phyloP scores from a whole-genome alignment of 2,888 invertebrate species.

The Galerucella pusilla region DNA sequence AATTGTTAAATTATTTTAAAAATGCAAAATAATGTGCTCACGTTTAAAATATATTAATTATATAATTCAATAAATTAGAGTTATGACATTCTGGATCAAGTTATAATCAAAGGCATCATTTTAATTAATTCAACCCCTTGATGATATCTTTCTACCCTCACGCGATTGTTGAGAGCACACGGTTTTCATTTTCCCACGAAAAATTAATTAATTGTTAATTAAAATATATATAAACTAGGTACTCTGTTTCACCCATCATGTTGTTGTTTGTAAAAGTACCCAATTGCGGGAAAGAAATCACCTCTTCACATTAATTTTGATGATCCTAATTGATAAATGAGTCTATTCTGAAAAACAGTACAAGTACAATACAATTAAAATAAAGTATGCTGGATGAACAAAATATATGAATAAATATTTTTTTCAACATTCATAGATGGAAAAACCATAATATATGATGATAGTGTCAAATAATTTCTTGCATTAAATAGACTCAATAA shows the following conservation, averaged over 20 bases:
- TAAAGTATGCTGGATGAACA: too few relatives aligned
- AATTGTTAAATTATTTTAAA: too few relatives aligned
- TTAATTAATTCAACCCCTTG: slow-evolving; percentile 11
- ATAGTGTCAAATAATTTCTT: too few relatives aligned
- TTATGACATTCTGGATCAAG: not conserved
- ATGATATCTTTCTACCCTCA: slow-evolving; percentile 11
- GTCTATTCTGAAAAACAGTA: too few relatives aligned
- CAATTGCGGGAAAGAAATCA: not conserved
- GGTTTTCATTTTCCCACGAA: slow-evolving; percentile 9
- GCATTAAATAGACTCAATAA: too few relatives aligned
- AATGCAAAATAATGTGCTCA: not conserved
- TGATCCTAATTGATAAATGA: too few relatives aligned
- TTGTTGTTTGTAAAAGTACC: not conserved
- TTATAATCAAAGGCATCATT: slow-evolving; percentile 1
- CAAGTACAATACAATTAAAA: too few relatives aligned
- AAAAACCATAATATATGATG: too few relatives aligned
- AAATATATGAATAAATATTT: too few relatives aligned
- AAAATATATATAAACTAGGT: not conserved
- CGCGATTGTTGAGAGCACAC: slow-evolving; percentile 10
- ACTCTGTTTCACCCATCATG: not conserved
- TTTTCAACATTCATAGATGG: too few relatives aligned
- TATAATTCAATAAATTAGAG: not conserved
- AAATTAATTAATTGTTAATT: slow-evolving; percentile 12
- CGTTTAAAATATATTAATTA: not conserved
- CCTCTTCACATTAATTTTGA: too few relatives aligned